These are phyloP conservation scores for Silurus meridionalis DNA, from an alignment of 2,113 vertebrate species.

Conservation along the genomic window DNA sequence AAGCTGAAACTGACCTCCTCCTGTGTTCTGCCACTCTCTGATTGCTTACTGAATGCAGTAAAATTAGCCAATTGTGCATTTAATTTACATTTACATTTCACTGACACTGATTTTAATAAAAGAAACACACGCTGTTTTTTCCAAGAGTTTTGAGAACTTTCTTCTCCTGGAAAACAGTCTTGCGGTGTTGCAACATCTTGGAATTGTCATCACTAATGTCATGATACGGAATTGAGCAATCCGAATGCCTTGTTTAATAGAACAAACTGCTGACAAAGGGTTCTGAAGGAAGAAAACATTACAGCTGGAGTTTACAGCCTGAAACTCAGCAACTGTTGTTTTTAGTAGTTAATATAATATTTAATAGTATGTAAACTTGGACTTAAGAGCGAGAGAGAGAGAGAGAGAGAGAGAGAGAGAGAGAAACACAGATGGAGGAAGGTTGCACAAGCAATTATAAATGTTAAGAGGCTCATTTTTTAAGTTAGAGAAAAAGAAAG, in stretches of 20 bases:
- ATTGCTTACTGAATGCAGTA: not conserved
- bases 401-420: not conserved
- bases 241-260: not conserved
- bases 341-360: not conserved
- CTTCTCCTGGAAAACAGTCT: not conserved
- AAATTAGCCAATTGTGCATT: not conserved
- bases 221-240: slow-evolving; percentile 9
- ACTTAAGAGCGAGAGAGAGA: not conserved
- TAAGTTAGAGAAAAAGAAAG: slow-evolving; percentile 9
- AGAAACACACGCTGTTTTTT: not conserved
- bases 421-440: slow-evolving; percentile 40
- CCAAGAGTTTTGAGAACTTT: not conserved
- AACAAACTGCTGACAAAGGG: slow-evolving; percentile 13
- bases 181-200: slow-evolving; percentile 41
- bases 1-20: slow-evolving; percentile 3
- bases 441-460: not conserved
- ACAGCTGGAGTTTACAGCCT: slow-evolving; percentile 25
- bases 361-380: not conserved
- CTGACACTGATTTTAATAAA: not conserved
- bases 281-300: slow-evolving; percentile 32
- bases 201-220: slow-evolving; percentile 4
- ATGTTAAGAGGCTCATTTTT: not conserved
- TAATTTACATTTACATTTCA: not conserved
- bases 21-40: not conserved
- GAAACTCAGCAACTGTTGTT: not conserved